Evolutionary conservation across 2,113 vertebrate genomes (phyloP), one percentile per base, ranked within the genome.

Genomic region (Alaudala cheleensis): DNA sequence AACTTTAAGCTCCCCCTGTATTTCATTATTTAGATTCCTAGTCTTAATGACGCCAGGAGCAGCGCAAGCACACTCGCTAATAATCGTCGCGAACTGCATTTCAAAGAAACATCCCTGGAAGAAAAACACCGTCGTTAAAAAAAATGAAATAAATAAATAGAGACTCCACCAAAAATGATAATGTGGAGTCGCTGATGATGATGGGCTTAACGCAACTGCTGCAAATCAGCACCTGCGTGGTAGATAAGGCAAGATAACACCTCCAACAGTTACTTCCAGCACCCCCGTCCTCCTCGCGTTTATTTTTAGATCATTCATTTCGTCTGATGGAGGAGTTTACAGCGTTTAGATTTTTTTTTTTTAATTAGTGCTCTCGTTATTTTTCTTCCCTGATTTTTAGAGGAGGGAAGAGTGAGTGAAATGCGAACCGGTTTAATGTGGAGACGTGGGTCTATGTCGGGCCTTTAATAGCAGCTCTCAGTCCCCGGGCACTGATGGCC

Each of bases 81-180:
- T 97, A 90, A 95, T 97, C 95, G 88, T 79, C 77, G 61, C 82
- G 69, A 89, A 37, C 82, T 96, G 96, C 96, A 97, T 97, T 96
- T 97, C 97, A 97, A 97, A 97, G 97, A 92, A 94, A 71, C 88
- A 84, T 91, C 93, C 86, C 89, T 96, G 89, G 86, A 93, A 96
- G 77, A 91, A 95, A 95, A 95, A 88, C 88, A 95, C 65, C 51
- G 23, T 88, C 80, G 93, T 92, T 97, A 86, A 66, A 94, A 91
- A 80, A 92, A 66, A 65, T 92, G 86, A 91, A 66, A 92, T 81
- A 85, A 64, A 80, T 77, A 91, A 93, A 95, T 71, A 92, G 73
- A 83, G 94, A 90, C 97, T 98, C 97, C 97, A 97, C 97, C 97
- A 98, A 97, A 98, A 97, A 98, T 98, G 97, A 93, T 97, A 98